Base-by-base conservation (phyloP, 2,797 vertebrate species). In the Melopsittacus undulatus region DNA sequence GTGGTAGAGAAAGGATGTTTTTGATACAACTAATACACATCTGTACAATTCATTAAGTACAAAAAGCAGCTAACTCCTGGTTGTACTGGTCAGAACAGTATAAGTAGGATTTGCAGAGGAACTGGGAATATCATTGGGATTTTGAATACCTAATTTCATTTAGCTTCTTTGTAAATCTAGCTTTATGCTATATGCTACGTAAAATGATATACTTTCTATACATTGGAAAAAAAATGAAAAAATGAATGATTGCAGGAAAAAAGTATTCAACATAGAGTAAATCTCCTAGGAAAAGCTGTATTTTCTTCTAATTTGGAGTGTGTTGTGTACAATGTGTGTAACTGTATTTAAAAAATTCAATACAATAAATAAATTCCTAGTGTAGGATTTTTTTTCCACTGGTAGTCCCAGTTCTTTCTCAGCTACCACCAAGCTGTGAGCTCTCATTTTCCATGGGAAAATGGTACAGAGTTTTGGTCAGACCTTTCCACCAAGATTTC, bases 361-460 rank as follows among this genome's bases (percentile, higher is more conserved):
- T 92, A 79, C 79, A 95, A 74, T 92, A 57, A 96, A 92, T 5
- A 19, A 48, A 57, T 83, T 77, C 83, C 43, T 64, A 32, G 13
- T 84, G 59, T 18, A 1, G 10, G 16, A 0, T 22, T 69, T 82
- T 69, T 82, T 43, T 56, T 94, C 24, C 19, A 46, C 8, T 36
- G 34, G 10, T 70, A 61, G 17, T 68, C 16, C 30, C 13, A n/a
- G 21, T 89, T 93, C 26, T 59, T 79, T 75, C 34, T 46, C 45
- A 73, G 22, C 24, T 61, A 63, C 34, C 9, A 77, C 4, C 54
- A 40, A 69, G n/a, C 51, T 64, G 42, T 34, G 78, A 80, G 45
- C 38, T 63, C 21, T 73, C 20, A 7, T 29, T 51, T 40, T 23
- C 11, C 21, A 30, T 74, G 11, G n/a, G 34, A 46, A 94, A 57